phyloP scores from a whole-genome alignment of 2,797 vertebrate species.

The Danio kyathit region DNA sequence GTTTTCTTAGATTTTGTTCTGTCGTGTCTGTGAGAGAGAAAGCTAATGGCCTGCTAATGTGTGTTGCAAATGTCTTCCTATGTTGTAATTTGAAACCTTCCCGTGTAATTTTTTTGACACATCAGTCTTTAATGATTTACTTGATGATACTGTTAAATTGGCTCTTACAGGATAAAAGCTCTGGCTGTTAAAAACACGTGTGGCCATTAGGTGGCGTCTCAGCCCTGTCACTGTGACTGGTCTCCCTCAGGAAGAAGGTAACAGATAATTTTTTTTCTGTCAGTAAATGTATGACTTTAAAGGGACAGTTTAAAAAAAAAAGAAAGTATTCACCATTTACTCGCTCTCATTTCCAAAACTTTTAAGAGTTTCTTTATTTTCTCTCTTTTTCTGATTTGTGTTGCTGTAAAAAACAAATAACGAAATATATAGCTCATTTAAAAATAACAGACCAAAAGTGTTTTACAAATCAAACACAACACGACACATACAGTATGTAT shows the following conservation, averaged over 20 bases:
- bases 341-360: too few species aligned
- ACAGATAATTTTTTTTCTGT: not conserved
- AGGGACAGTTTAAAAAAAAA: too few species aligned
- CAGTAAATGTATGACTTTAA: not conserved
- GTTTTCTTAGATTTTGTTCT: not conserved
- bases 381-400: too few species aligned
- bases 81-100: not conserved
- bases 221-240: not conserved
- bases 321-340: too few species aligned
- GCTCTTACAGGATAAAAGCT: not conserved
- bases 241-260: not conserved
- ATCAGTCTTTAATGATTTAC: not conserved
- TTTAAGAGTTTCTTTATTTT: too few species aligned
- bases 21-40: not conserved
- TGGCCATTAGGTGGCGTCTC: constrained; percentile 27
- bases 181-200: not conserved
- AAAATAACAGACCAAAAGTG: too few species aligned
- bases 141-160: not conserved
- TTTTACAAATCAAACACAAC: too few species aligned
- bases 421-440: too few species aligned
- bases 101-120: not conserved
- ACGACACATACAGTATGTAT: too few species aligned
- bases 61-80: not conserved
- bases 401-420: too few species aligned
- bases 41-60: not conserved